Percentiles rank a stretch among this genome's conserved stretches.
Evolutionary conservation across 2,113 vertebrate species (phyloP).

Genomic region (Copsychus sechellarum): DNA sequence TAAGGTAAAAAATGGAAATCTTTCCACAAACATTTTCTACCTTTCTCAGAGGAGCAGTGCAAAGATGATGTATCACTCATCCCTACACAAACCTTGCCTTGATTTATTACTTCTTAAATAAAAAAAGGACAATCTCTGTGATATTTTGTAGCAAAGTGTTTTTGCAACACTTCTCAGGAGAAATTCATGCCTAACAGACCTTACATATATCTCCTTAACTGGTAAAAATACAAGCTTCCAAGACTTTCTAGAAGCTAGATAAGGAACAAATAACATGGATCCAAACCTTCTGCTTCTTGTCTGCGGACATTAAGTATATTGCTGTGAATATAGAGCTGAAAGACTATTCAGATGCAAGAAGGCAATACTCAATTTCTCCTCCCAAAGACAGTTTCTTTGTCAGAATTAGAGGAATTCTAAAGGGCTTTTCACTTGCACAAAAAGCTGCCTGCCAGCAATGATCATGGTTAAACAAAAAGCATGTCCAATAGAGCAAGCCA

Average conservation of each 20-base stretch:
- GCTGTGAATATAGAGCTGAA: constrained; percentile 52
- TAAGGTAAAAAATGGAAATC: neutral
- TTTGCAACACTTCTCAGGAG: neutral
- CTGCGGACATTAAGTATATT: constrained; percentile 39
- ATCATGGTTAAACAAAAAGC: constrained; percentile 71
- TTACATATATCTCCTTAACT: neutral
- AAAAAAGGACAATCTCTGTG: neutral
- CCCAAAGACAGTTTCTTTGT: constrained; percentile 64
- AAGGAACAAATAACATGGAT: neutral
- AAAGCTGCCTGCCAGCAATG: constrained; percentile 67
- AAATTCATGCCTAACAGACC: neutral
- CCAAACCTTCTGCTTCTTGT: constrained; percentile 55
- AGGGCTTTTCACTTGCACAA: constrained; percentile 56
- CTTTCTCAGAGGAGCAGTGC: neutral
- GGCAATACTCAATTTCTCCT: constrained; percentile 65
- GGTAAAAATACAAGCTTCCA: neutral
- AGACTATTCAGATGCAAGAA: constrained; percentile 66
- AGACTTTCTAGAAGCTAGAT: neutral
- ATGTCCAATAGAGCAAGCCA: constrained; percentile 65
- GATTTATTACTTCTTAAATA: constrained; percentile 15
- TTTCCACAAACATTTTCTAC: neutral
- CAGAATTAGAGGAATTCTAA: constrained; percentile 70
- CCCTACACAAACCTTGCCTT: neutral
- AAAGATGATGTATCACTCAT: neutral
- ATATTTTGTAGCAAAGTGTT: constrained; percentile 4